These are phyloP conservation scores for Coreoperca whiteheadi DNA, from an alignment of 2,113 vertebrate species.

Conservation along the genomic window DNA sequence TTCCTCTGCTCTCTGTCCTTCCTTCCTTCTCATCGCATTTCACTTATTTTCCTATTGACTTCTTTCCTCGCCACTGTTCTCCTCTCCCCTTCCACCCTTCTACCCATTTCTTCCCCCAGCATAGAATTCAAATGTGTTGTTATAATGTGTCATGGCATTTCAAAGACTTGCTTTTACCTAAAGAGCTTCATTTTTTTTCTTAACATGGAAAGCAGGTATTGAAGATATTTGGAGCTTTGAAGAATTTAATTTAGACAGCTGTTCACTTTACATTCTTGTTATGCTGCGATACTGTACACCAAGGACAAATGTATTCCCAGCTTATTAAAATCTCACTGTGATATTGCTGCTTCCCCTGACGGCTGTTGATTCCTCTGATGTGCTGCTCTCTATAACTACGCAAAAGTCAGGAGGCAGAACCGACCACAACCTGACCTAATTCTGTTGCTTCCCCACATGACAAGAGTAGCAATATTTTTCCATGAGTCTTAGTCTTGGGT, in stretches of 20 bases:
- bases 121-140: slow-evolving; percentile 3
- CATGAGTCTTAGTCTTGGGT: slow-evolving; percentile 37
- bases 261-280: slow-evolving; percentile 22
- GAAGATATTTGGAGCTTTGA: background rate
- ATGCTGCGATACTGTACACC: slow-evolving; percentile 27
- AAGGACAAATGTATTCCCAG: slow-evolving; percentile 22
- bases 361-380: slow-evolving; percentile 35
- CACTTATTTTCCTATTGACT: background rate
- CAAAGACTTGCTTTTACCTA: background rate
- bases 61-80: background rate
- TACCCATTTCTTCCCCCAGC: background rate
- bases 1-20: background rate
- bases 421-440: slow-evolving; percentile 61
- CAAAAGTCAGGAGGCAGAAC: slow-evolving; percentile 44
- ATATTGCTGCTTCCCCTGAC: slow-evolving; percentile 16
- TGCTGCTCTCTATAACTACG: slow-evolving; percentile 34
- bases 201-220: slow-evolving; percentile 14
- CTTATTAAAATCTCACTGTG: slow-evolving; percentile 35
- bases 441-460: slow-evolving; percentile 52
- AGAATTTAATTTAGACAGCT: slow-evolving; percentile 27
- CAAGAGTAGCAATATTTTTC: slow-evolving; percentile 40
- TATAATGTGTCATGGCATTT: slow-evolving; percentile 19
- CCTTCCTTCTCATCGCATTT: background rate
- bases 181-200: slow-evolving; percentile 1
- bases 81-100: background rate